These are phyloP conservation scores for Erebia palarica DNA, from an alignment of 2,888 invertebrate genomes.

Conservation along the genomic window DNA sequence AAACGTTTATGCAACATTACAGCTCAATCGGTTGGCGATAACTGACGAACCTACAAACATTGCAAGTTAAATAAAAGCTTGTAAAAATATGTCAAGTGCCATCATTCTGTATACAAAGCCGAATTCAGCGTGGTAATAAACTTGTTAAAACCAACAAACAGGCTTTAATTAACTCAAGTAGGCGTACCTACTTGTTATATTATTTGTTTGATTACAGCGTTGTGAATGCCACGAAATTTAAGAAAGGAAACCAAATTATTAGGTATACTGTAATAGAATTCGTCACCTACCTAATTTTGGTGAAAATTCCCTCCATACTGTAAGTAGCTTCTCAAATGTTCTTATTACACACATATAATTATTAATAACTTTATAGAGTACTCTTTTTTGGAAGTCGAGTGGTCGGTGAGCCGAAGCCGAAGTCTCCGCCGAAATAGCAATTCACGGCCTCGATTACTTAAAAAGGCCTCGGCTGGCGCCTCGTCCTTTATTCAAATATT, in stretches of 20 bases:
- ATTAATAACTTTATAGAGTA: no score
- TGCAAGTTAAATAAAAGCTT: no score
- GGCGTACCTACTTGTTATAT: conserved; percentile 8
- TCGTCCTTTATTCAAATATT: no score
- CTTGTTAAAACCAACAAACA: conserved; percentile 10
- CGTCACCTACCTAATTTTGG: neutral
- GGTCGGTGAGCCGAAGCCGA: no score
- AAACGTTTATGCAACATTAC: no score
- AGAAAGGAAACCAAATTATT: conserved; percentile 1
- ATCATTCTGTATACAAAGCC: neutral
- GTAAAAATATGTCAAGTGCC: neutral
- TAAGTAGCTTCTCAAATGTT: neutral
- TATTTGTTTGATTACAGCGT: conserved; percentile 12
- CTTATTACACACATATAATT: neutral
- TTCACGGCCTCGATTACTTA: no score
- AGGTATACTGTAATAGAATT: conserved; percentile 1
- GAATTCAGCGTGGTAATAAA: conserved; percentile 6
- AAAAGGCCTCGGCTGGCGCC: no score
- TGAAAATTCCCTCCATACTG: neutral
- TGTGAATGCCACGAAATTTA: conserved; percentile 4
- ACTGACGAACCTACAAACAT: no score
- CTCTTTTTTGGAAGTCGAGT: no score
- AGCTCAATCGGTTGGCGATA: no score
- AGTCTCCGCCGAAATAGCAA: no score
- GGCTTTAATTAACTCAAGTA: conserved; percentile 1